phyloP scores from a whole-genome alignment of 2,113 vertebrate genomes.

The Pyxicephalus adspersus region DNA sequence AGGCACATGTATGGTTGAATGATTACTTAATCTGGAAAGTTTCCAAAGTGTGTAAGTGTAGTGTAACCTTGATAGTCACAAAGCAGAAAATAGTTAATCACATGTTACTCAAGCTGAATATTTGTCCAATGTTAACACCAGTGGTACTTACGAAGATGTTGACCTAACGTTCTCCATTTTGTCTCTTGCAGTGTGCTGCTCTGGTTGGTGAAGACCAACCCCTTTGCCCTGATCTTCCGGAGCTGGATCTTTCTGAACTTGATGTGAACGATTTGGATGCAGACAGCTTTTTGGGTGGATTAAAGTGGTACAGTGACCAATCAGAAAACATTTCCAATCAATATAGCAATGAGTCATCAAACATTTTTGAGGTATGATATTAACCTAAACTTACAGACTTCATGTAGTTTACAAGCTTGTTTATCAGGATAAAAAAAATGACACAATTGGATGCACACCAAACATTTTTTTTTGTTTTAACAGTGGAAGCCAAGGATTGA shows the following conservation, averaged over 20 bases:
- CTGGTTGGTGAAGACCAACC: constrained; percentile 99
- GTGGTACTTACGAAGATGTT: constrained; percentile 46
- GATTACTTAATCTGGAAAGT: constrained; percentile 48
- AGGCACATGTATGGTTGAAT: constrained; percentile 30
- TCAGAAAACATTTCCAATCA: constrained; percentile 97
- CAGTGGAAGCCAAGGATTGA: background rate
- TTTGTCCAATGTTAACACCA: constrained; percentile 66
- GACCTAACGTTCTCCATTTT: background rate
- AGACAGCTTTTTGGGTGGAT: constrained; percentile 94
- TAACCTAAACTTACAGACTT: constrained; percentile 17
- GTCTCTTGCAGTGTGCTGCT: constrained; percentile 88
- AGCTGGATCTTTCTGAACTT: constrained; percentile 98
- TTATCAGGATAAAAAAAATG: background rate
- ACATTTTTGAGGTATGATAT: constrained; percentile 94
- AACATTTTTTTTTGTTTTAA: background rate
- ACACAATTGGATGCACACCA: constrained; percentile 5
- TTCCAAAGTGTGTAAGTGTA: constrained; percentile 46
- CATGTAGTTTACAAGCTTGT: constrained; percentile 49
- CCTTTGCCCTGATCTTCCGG: constrained; percentile 97
- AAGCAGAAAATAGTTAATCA: constrained; percentile 62
- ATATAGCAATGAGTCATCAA: constrained; percentile 92
- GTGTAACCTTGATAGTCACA: constrained; percentile 58
- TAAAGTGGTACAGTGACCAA: constrained; percentile 99
- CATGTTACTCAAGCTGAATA: constrained; percentile 65
- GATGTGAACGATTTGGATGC: constrained; percentile 97